Evolutionary conservation across 2,113 vertebrate species (phyloP), one percentile per base, ranked within the genome.

Genomic region (Athene cunicularia): DNA sequence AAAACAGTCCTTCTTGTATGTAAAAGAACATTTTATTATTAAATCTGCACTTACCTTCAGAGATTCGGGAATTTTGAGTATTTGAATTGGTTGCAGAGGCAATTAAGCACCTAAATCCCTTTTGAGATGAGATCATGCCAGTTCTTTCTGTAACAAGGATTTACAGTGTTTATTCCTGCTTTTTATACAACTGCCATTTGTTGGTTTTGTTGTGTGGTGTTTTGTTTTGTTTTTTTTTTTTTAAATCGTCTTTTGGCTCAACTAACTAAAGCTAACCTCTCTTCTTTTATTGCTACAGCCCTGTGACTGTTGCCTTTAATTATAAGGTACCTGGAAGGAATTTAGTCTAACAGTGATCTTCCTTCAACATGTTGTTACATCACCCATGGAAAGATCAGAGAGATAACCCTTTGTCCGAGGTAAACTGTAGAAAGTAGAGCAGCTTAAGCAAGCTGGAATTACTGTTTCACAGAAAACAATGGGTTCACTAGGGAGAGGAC

Each of bases 31-130:
- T 80, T 93, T 94, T 56, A 49, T 68, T 85, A 52, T 72, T 72
- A 82, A 85, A 94, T 56, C 64, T 70, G n/a, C 30, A 8, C 49
- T 91, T 75, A 60, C 9, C 18, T 94, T 94, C 71, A 13, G 20
- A 35, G 47, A 30, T 30, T 60, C 7, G 11, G 67, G 79, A 66
- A 74, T 92, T 88, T 37, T 21, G 50, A 62, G 23, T 26, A 19
- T 80, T 82, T 72, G 27, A 82, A 72, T 82, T 68, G 37, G 33
- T 75, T 87, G 52, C 60, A 82, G 87, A 72, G 62, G 66, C 66
- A 88, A n/a, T 85, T 95, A 75, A 91, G 49, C 47, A 68, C 80
- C 76, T 73, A 94, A 96, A 93, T 94, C 74, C 62, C 24, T 90
- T 87, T 13, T 53, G 81, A 82, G 73, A 41, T 43, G 84, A 91